Conservation (phyloP, 2,113 vertebrate genomes). For the Collichthys lucidus region DNA sequence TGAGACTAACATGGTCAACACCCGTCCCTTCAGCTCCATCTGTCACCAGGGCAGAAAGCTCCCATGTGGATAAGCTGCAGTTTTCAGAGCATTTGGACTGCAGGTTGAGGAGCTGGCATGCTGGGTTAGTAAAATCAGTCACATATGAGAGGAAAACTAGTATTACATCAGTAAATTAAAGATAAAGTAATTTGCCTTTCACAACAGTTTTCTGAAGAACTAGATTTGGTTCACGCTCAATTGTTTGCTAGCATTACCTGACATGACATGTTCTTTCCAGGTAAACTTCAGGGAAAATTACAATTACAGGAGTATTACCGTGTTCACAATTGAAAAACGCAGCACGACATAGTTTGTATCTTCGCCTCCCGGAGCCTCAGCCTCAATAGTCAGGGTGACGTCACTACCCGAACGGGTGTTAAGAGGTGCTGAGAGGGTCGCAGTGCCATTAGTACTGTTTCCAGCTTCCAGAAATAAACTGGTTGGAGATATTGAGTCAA, state of each 20-base stretch:
- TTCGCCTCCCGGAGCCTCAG: slow-evolving; percentile 17
- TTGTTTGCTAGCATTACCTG: neutral
- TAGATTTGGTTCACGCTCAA: neutral
- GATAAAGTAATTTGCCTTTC: too few species aligned
- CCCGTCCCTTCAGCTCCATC: slow-evolving; percentile 69
- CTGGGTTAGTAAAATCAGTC: slow-evolving; percentile 66
- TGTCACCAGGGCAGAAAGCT: slow-evolving; percentile 49
- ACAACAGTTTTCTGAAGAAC: neutral
- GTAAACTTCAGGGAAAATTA: neutral
- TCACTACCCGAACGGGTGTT: slow-evolving; percentile 72
- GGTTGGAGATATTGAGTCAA: slow-evolving; percentile 41
- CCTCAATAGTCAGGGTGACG: slow-evolving; percentile 77
- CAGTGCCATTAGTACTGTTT: slow-evolving; percentile 52
- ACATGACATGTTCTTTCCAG: neutral
- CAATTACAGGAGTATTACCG: slow-evolving; percentile 35
- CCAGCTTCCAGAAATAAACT: slow-evolving; percentile 50
- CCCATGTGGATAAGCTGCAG: slow-evolving; percentile 63
- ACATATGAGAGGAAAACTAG: slow-evolving; percentile 46
- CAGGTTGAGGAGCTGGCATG: slow-evolving; percentile 58
- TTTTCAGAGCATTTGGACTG: slow-evolving; percentile 55
- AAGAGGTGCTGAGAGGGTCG: slow-evolving; percentile 58
- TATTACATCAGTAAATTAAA: neutral
- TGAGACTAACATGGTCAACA: slow-evolving; percentile 55
- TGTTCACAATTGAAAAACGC: slow-evolving; percentile 61
- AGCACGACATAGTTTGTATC: slow-evolving; percentile 76